phyloP scores from a whole-genome alignment of 2,113 vertebrate species.

The Cepphus grylle region DNA sequence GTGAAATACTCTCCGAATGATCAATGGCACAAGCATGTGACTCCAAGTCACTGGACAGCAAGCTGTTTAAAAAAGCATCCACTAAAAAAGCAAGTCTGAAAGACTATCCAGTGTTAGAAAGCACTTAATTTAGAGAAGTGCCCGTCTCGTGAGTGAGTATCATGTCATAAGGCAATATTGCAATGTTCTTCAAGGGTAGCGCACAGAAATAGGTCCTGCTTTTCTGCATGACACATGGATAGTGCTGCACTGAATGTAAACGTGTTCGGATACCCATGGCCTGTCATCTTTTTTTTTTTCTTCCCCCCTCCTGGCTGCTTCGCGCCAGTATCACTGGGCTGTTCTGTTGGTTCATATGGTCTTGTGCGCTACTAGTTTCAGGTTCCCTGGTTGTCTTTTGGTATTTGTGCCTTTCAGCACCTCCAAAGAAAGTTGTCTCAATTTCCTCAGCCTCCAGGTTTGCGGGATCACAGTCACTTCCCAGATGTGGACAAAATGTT shows the following conservation, averaged over 20 bases:
- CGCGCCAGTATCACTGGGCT: not conserved
- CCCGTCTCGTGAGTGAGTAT: not conserved
- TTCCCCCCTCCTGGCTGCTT: not conserved
- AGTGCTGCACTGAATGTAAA: not conserved
- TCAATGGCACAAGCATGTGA: not conserved
- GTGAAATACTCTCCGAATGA: not conserved
- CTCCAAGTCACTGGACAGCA: not conserved
- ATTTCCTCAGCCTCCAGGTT: not conserved
- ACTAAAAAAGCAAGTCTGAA: not conserved
- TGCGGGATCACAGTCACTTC: not conserved
- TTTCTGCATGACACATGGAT: not conserved
- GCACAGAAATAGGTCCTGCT: not conserved
- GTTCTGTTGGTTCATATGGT: not conserved
- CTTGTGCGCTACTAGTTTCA: not conserved
- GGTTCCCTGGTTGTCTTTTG: not conserved
- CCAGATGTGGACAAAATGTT: not conserved
- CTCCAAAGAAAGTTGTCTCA: not conserved
- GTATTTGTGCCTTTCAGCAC: not conserved
- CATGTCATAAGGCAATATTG: not conserved
- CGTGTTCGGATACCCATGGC: not conserved
- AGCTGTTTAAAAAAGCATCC: conserved; percentile 5
- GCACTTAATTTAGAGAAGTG: conserved; percentile 15
- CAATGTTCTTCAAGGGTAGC: not conserved
- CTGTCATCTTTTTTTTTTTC: not conserved
- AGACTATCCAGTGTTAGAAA: not conserved